Conservation (phyloP, 1,140 invertebrate species). For the Tribolium madens region DNA sequence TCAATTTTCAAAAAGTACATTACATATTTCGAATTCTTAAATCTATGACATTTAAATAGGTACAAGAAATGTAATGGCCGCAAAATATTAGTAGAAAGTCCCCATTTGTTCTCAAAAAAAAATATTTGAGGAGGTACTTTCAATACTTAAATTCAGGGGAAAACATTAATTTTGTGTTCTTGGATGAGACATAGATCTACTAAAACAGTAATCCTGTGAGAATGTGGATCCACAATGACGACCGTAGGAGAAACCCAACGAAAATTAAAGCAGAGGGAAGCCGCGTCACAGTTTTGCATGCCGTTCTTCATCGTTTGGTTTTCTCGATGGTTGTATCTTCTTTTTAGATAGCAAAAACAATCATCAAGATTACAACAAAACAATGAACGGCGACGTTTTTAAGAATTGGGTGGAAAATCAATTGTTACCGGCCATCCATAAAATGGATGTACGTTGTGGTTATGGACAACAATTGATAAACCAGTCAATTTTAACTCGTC, state of each 20-base stretch:
- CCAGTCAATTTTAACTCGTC: no score
- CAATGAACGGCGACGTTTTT: no score
- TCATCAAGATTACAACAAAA: no score
- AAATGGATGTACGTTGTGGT: no score
- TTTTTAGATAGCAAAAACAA: no score
- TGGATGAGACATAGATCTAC: not conserved
- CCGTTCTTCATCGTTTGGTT: no score
- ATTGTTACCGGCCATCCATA: no score
- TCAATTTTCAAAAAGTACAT: not conserved
- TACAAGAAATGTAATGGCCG: conserved; percentile 41
- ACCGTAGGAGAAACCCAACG: not conserved
- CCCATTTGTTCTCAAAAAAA: not conserved
- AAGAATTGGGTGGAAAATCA: no score
- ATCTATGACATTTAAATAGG: conserved; percentile 12
- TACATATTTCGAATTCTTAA: conserved; percentile 8
- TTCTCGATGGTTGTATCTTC: no score
- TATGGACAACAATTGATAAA: no score
- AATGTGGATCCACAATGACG: not conserved
- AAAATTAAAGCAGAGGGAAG: not conserved
- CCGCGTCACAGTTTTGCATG: no score
- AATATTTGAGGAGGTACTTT: not conserved
- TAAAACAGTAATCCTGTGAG: not conserved
- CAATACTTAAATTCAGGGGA: not conserved
- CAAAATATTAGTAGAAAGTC: conserved; percentile 23
- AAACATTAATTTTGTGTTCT: not conserved